Conservation (phyloP, 2,113 vertebrate genomes). For the Phaethornis superciliosus region DNA sequence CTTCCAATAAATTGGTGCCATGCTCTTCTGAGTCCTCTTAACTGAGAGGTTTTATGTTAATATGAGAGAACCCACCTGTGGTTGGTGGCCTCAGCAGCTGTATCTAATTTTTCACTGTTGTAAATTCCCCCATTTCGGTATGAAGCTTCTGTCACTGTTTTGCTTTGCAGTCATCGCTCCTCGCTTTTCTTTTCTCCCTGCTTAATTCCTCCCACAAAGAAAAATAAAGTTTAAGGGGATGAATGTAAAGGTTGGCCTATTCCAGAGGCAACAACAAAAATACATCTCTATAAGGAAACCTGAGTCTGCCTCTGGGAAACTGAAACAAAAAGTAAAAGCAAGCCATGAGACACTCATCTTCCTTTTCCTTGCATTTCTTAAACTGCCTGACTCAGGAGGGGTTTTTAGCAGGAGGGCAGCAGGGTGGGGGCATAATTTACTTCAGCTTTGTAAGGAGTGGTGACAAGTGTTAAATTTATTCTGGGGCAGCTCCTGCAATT, state of each 20-base stretch:
- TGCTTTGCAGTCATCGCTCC: background rate
- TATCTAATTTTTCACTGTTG: slow-evolving; percentile 18
- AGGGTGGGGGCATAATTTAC: background rate
- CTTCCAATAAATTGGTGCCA: background rate
- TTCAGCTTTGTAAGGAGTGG: background rate
- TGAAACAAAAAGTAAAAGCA: slow-evolving; percentile 22
- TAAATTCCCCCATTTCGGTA: slow-evolving; percentile 32
- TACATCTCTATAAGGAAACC: background rate
- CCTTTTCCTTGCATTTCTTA: background rate
- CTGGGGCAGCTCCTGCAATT: background rate
- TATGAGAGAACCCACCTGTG: slow-evolving; percentile 38
- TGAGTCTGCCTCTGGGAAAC: background rate
- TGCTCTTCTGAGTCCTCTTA: background rate
- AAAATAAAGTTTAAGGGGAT: background rate
- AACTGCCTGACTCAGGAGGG: background rate
- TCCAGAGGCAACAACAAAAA: background rate
- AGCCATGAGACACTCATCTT: background rate
- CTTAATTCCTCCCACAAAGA: slow-evolving; percentile 9
- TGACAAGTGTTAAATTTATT: slow-evolving; percentile 22
- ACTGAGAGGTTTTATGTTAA: slow-evolving; percentile 11
- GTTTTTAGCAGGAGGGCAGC: background rate
- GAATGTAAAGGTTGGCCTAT: background rate
- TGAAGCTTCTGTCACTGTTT: background rate
- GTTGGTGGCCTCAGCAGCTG: background rate
- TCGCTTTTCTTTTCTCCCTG: slow-evolving; percentile 37